phyloP scores from a whole-genome alignment of 2,797 vertebrate genomes.

The Sebastes cheni region DNA sequence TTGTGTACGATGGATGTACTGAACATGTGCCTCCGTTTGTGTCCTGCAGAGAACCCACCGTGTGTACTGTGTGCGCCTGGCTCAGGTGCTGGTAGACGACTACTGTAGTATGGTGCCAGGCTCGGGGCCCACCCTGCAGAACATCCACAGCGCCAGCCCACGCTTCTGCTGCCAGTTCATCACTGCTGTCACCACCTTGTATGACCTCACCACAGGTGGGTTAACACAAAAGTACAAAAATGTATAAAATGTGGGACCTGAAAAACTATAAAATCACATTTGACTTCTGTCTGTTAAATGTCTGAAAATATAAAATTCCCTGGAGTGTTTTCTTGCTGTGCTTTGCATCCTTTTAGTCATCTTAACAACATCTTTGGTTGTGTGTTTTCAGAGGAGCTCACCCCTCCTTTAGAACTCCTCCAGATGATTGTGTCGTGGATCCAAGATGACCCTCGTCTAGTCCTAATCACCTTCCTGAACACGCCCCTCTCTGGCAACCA shows the following conservation, averaged over 20 bases:
- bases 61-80: constrained; percentile 90
- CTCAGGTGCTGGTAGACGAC: constrained; percentile 92
- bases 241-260: not conserved
- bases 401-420: constrained; percentile 91
- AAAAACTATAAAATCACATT: not conserved
- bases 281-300: no score
- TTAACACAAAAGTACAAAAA: not conserved
- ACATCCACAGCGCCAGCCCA: constrained; percentile 91
- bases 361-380: not conserved
- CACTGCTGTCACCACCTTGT: constrained; percentile 91
- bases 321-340: not conserved
- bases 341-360: not conserved
- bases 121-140: constrained; percentile 90
- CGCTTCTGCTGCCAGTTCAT: constrained; percentile 99
- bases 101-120: constrained; percentile 94
- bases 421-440: constrained; percentile 96
- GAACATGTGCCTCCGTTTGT: not conserved
- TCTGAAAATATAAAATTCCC: not conserved
- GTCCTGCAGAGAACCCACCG: constrained; percentile 87
- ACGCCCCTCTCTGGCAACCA: constrained; percentile 89
- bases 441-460: constrained; percentile 91
- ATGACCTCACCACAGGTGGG: constrained; percentile 85
- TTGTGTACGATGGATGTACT: not conserved
- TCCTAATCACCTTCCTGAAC: constrained; percentile 94
- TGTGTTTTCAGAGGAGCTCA: constrained; percentile 87